These are phyloP conservation scores for Darevskia nairensis DNA, from an alignment of 2,797 vertebrate species.

Conservation along the genomic window DNA sequence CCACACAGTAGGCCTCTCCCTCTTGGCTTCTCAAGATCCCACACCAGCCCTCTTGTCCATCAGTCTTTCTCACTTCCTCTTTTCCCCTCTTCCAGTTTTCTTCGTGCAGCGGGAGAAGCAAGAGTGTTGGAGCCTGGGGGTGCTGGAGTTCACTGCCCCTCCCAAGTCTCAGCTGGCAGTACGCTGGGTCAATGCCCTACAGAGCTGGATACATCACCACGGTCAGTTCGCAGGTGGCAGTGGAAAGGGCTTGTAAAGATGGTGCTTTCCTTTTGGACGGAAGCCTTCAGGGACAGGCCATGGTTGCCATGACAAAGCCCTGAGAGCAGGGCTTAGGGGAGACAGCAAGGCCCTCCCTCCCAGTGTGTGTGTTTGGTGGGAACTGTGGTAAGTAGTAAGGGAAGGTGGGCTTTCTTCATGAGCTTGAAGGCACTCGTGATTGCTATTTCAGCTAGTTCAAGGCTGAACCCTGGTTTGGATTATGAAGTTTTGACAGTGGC, in stretches of 20 bases:
- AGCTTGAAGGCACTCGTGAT: not conserved
- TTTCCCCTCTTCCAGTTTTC: conserved; percentile 77
- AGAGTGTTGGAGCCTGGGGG: conserved; percentile 81
- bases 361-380: not conserved
- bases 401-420: not conserved
- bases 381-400: not conserved
- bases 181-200: conserved; percentile 81
- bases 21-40: not conserved
- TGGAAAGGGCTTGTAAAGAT: too few species aligned
- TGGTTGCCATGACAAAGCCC: not conserved
- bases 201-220: conserved; percentile 78
- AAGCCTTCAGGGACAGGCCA: too few species aligned
- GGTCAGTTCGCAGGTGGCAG: conserved; percentile 67
- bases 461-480: too few species aligned
- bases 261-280: not conserved
- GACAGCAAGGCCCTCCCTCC: not conserved
- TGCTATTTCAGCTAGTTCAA: not conserved
- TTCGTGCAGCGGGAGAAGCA: conserved; percentile 81
- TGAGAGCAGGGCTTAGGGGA: not conserved
- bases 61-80: too few species aligned
- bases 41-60: not conserved
- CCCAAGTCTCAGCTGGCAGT: conserved; percentile 78
- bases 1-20: not conserved
- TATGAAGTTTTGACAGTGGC: not conserved
- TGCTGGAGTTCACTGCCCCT: conserved; percentile 79